Conservation (phyloP, 2,888 invertebrate species). For the Pyrrhosoma nymphula region DNA sequence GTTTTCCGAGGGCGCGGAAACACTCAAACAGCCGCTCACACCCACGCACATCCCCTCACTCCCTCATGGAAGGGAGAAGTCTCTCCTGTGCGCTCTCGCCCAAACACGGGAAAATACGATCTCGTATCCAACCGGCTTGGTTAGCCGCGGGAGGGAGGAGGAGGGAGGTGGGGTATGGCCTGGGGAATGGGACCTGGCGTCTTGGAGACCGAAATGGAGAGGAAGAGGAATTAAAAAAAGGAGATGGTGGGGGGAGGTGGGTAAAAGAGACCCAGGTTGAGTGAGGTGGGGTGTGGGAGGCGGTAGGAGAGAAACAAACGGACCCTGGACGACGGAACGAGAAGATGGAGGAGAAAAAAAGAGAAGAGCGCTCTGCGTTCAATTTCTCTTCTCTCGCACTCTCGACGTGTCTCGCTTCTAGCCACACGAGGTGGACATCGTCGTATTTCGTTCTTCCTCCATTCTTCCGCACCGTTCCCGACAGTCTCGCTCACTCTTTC, state of each 20-base stretch:
- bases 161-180: not conserved
- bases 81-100: not conserved
- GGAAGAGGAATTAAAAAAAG: conserved; percentile 30
- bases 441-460: conserved; percentile 11
- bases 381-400: not conserved
- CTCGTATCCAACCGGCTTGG: not conserved
- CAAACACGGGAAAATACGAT: conserved; percentile 38
- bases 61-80: not conserved
- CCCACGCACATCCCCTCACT: not conserved
- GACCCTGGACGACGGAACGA: not conserved
- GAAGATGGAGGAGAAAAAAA: not conserved
- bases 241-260: not conserved
- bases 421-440: conserved; percentile 10
- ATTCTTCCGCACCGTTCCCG: not conserved
- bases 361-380: not conserved
- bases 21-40: not conserved
- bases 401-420: not conserved
- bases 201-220: not conserved
- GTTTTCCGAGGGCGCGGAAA: not conserved
- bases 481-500: not conserved
- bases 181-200: not conserved
- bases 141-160: not conserved
- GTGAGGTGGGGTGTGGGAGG: too few relatives aligned
- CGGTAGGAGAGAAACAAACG: not conserved
- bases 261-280: too few relatives aligned